Evolutionary conservation across 2,113 vertebrate genomes (phyloP).

Genomic region (Otis tarda): DNA sequence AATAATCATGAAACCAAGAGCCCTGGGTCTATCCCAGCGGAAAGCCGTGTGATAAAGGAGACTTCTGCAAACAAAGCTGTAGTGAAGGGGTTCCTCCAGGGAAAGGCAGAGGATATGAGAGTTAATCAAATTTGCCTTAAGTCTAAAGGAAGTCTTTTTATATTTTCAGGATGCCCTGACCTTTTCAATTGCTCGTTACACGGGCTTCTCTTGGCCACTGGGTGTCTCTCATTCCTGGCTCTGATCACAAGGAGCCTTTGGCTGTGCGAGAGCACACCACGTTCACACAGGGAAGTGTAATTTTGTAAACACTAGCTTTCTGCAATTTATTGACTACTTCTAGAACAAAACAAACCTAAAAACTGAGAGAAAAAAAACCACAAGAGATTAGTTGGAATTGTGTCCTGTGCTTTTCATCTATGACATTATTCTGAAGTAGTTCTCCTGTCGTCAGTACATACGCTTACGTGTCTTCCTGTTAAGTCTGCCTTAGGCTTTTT

Average conservation of each 20-base stretch:
- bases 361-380: neutral
- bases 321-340: neutral
- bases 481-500: neutral
- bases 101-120: conserved; percentile 15
- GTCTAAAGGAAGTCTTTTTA: neutral
- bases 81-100: neutral
- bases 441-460: neutral
- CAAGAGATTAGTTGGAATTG: neutral
- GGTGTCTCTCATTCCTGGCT: conserved; percentile 32
- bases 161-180: neutral
- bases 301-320: neutral
- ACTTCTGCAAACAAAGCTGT: neutral
- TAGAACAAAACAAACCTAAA: neutral
- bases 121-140: conserved; percentile 28
- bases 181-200: neutral
- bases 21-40: neutral
- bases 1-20: neutral
- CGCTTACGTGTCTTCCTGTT: accelerated
- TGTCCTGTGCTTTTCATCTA: neutral
- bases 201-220: neutral
- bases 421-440: neutral
- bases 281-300: neutral
- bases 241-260: neutral
- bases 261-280: neutral
- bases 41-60: neutral